Evolutionary conservation across 2,113 vertebrate species (phyloP).

Genomic region (Lophura nycthemera): DNA sequence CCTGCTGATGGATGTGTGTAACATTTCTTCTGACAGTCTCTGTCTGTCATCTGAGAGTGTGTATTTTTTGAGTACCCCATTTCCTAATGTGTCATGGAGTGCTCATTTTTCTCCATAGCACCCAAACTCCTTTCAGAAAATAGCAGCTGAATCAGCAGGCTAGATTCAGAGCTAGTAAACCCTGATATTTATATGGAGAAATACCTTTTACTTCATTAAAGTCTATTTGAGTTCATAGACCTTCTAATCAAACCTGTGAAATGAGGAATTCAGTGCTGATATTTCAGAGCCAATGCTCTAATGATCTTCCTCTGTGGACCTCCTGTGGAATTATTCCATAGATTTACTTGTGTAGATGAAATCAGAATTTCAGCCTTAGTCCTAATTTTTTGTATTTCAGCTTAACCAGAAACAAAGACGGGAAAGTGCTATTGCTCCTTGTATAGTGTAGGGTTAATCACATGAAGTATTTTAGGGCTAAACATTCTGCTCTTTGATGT

Average conservation of each 20-base stretch:
- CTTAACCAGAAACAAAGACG: conserved; percentile 31
- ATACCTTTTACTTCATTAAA: conserved; percentile 6
- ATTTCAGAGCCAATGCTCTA: conserved; percentile 53
- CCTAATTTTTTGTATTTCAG: conserved; percentile 18
- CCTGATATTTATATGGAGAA: conserved; percentile 5
- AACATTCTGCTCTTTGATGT: neutral
- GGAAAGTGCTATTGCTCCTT: conserved; percentile 23
- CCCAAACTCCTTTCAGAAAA: neutral
- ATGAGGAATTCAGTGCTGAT: conserved; percentile 48
- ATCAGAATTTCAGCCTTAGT: conserved; percentile 49
- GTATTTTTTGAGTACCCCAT: neutral
- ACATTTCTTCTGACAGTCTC: neutral
- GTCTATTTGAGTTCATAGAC: conserved; percentile 48
- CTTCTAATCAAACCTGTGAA: conserved; percentile 57
- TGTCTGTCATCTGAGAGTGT: neutral
- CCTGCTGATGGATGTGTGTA: neutral
- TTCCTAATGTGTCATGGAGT: neutral
- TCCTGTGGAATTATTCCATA: conserved; percentile 37
- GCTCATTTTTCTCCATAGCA: neutral
- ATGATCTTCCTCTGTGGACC: conserved; percentile 42
- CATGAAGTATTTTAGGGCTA: conserved; percentile 23
- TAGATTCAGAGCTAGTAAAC: neutral
- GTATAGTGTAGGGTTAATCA: conserved; percentile 29
- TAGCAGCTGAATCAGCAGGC: conserved; percentile 30
- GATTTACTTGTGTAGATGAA: conserved; percentile 36